These are phyloP conservation scores for Pristionchus arcanus DNA, from an alignment of 2,888 invertebrate genomes.

Conservation along the genomic window DNA sequence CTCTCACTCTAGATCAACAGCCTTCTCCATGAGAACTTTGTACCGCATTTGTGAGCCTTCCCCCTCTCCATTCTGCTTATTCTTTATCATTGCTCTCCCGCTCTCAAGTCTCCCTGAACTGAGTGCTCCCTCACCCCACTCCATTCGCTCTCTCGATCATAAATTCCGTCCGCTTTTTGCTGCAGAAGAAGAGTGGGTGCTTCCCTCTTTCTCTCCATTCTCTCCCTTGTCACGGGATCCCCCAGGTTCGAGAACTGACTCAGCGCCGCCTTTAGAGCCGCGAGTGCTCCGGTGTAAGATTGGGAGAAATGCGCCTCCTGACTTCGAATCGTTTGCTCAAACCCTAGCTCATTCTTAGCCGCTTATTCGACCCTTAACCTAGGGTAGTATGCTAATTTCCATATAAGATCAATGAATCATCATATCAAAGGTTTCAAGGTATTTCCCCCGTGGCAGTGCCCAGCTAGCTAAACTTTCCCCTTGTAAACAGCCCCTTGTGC, in stretches of 20 bases:
- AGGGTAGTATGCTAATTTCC: neutral
- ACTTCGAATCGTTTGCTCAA: neutral
- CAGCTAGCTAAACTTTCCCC: neutral
- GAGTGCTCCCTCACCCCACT: neutral
- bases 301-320: neutral
- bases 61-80: neutral
- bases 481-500: conserved; percentile 8
- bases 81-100: neutral
- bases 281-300: neutral
- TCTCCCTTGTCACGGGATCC: conserved; percentile 23
- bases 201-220: neutral
- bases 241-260: conserved; percentile 19
- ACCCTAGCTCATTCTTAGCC: neutral
- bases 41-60: neutral
- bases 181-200: conserved; percentile 21
- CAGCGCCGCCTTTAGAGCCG: neutral
- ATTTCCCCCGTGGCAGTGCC: neutral
- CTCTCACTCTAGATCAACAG: neutral
- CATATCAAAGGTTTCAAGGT: neutral
- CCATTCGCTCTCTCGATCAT: neutral
- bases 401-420: neutral
- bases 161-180: neutral
- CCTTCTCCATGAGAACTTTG: conserved; percentile 40
- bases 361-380: too few relatives aligned
- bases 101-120: neutral